phyloP scores from a whole-genome alignment of 2,113 vertebrate genomes.

The Barbus barbus region DNA sequence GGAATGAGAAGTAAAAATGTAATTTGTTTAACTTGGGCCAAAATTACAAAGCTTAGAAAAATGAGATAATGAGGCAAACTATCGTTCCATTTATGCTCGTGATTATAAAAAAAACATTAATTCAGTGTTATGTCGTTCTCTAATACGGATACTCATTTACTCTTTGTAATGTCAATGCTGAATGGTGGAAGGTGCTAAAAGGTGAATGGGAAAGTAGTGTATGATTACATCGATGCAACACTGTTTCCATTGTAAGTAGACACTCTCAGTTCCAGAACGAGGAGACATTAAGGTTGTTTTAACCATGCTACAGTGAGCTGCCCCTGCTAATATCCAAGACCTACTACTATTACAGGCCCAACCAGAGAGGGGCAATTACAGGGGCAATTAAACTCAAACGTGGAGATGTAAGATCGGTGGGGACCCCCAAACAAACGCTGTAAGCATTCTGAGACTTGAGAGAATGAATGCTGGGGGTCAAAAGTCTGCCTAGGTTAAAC shows the following conservation, averaged over 20 bases:
- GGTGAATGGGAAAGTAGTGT: background rate
- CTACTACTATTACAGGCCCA: slow-evolving; percentile 18
- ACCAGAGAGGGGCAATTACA: slow-evolving; percentile 45
- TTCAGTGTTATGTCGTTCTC: slow-evolving; percentile 7
- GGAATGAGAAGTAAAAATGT: slow-evolving; percentile 28
- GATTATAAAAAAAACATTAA: slow-evolving; percentile 15
- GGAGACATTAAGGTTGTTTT: background rate
- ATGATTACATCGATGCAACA: slow-evolving; percentile 7
- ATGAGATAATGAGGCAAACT: slow-evolving; percentile 38
- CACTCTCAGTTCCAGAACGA: background rate
- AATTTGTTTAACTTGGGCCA: slow-evolving; percentile 31
- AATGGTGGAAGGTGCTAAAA: slow-evolving; percentile 9
- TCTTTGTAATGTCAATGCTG: slow-evolving; percentile 8
- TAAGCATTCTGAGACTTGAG: slow-evolving; percentile 5
- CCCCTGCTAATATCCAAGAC: slow-evolving; percentile 37
- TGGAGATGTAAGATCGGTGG: slow-evolving; percentile 38
- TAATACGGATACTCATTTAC: slow-evolving; percentile 24
- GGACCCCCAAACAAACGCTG: slow-evolving; percentile 36
- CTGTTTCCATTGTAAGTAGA: background rate
- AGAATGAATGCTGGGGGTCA: no score
- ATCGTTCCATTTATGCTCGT: slow-evolving; percentile 25
- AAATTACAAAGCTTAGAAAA: slow-evolving; percentile 36
- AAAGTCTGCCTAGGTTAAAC: slow-evolving; percentile 6
- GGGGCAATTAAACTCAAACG: slow-evolving; percentile 54
- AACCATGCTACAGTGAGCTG: slow-evolving; percentile 14